Percentiles rank a stretch among this genome's conserved stretches.
Conservation (phyloP, 1,140 invertebrate genomes). For the Euwallacea fornicatus region DNA sequence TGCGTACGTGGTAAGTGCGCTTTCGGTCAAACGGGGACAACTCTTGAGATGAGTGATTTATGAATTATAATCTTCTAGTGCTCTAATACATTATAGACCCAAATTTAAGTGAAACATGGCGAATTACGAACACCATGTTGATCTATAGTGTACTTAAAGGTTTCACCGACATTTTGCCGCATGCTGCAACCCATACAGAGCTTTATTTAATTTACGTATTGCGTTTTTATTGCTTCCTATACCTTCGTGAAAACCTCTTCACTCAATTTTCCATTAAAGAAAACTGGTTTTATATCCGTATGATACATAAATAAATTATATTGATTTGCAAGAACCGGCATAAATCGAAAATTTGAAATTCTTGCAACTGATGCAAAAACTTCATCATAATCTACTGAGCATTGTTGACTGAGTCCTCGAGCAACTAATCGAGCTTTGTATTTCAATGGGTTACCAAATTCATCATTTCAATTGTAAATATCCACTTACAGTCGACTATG, state of each 20-base stretch:
- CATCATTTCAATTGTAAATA: slow-evolving; percentile 50
- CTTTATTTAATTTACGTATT: slow-evolving; percentile 50
- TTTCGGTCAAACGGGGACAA: too few relatives aligned
- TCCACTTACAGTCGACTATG: slow-evolving; percentile 51
- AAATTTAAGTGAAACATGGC: too few relatives aligned
- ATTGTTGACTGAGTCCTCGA: slow-evolving; percentile 52
- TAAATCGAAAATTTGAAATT: slow-evolving; percentile 47
- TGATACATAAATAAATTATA: slow-evolving; percentile 53
- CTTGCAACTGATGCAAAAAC: slow-evolving; percentile 39
- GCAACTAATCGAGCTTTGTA: slow-evolving; percentile 55
- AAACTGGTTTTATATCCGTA: slow-evolving; percentile 50
- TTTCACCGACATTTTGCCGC: slow-evolving; percentile 48
- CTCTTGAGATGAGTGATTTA: too few relatives aligned
- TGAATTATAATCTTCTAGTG: too few relatives aligned
- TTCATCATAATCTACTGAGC: too few relatives aligned
- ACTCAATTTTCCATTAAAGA: slow-evolving; percentile 50
- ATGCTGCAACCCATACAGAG: slow-evolving; percentile 55
- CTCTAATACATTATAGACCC: too few relatives aligned
- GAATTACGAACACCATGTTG: slow-evolving; percentile 44
- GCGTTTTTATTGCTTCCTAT: too few relatives aligned
- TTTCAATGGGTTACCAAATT: slow-evolving; percentile 46
- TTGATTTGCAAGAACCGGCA: slow-evolving; percentile 54
- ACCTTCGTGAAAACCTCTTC: slow-evolving; percentile 52
- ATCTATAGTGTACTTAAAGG: slow-evolving; percentile 44
- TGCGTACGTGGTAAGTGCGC: too few relatives aligned